Percentiles rank a stretch among this genome's conserved stretches.
phyloP scores from a whole-genome alignment of 2,113 vertebrate genomes.

The Anseranas semipalmata region DNA sequence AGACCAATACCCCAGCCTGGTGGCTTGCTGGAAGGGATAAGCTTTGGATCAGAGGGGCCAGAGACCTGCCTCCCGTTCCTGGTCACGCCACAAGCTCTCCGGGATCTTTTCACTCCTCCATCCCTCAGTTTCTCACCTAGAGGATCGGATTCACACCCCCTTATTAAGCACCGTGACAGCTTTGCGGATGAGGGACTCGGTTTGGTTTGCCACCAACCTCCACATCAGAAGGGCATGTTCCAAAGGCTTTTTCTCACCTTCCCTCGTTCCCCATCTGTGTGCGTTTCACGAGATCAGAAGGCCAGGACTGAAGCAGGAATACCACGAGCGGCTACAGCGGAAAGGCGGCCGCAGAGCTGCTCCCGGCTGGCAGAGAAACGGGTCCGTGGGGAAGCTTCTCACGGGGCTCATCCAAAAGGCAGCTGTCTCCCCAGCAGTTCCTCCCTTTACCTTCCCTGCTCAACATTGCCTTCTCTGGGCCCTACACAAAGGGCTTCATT shows the following conservation, averaged over 20 bases:
- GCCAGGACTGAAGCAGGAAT: neutral
- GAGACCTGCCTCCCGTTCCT: neutral
- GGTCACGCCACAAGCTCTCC: neutral
- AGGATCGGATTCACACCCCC: neutral
- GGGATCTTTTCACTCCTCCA: neutral
- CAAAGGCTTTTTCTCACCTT: neutral
- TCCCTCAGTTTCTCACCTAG: neutral
- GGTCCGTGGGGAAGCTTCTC: neutral
- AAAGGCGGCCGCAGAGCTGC: neutral
- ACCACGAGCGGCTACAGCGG: neutral
- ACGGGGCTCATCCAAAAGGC: neutral
- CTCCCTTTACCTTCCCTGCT: neutral
- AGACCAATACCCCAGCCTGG: neutral
- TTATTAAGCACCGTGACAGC: neutral
- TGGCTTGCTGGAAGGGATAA: neutral
- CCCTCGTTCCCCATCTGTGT: accelerated
- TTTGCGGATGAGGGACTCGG: neutral
- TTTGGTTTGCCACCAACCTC: neutral
- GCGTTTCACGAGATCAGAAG: neutral
- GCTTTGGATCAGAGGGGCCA: neutral
- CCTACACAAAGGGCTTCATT: neutral
- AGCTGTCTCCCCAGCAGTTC: neutral
- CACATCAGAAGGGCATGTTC: neutral
- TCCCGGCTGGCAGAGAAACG: neutral
- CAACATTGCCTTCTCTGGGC: neutral